Conservation (phyloP, 2,113 vertebrate species). For the Regulus satrapa region DNA sequence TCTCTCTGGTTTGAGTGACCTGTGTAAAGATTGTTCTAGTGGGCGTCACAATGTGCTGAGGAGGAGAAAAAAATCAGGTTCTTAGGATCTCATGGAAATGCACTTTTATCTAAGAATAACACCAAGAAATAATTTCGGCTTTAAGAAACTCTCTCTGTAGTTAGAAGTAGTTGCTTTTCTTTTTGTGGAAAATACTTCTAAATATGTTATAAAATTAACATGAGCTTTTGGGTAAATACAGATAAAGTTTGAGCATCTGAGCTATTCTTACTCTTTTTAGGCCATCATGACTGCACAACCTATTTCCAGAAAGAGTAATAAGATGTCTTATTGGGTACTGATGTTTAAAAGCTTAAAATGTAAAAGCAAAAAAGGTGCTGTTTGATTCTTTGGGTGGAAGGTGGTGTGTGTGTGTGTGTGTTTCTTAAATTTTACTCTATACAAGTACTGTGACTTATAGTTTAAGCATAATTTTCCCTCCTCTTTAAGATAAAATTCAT, state of each 20-base stretch:
- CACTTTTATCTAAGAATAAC: not conserved
- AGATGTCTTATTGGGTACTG: not conserved
- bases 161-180: not conserved
- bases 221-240: not conserved
- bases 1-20: not conserved
- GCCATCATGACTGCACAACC: not conserved
- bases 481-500: not conserved
- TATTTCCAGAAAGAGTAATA: conserved; percentile 19
- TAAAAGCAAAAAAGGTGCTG: not conserved
- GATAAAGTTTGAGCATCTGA: not conserved
- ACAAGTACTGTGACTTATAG: fast-evolving
- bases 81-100: not conserved
- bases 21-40: not conserved
- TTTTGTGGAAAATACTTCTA: not conserved
- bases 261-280: conserved; percentile 25
- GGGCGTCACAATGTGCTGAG: not conserved
- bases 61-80: not conserved
- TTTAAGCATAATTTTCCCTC: not conserved
- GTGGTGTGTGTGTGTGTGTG: not conserved
- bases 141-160: not conserved
- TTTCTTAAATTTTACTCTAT: not conserved
- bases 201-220: not conserved
- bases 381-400: not conserved
- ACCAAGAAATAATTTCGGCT: not conserved
- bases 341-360: not conserved